A percentile compares a stretch with the other conserved stretches of the same genome.
Evolutionary conservation across 2,797 vertebrate species (phyloP).

Genomic region (Lepus townsendii): DNA sequence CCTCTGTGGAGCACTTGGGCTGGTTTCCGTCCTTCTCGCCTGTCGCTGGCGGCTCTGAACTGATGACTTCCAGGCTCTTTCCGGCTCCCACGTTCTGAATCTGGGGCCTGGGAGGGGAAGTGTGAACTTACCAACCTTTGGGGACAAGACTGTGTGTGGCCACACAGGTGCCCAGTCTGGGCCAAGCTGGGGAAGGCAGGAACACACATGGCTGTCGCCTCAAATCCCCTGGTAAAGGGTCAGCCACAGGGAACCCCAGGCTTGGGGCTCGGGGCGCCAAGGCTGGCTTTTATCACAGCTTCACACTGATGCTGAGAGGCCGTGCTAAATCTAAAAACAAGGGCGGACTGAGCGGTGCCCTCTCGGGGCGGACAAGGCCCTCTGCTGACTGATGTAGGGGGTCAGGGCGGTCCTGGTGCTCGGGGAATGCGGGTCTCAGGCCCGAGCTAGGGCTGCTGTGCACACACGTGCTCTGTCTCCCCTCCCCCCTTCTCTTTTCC

Average conservation of each 20-base stretch:
- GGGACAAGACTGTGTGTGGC: background rate
- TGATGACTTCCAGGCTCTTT: background rate
- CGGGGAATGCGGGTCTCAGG: background rate
- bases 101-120: background rate
- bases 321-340: background rate
- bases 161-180: background rate
- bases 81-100: accelerated
- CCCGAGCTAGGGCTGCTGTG: background rate
- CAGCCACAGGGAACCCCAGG: background rate
- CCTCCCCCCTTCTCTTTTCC: background rate
- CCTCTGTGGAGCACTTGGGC: background rate
- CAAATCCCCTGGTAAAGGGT: constrained; percentile 43
- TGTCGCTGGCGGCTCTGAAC: background rate
- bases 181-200: background rate
- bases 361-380: accelerated
- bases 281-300: constrained; percentile 42
- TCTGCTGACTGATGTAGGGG: background rate
- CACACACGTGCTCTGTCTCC: too few species aligned
- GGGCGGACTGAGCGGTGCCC: background rate
- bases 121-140: background rate
- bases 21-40: background rate
- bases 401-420: background rate
- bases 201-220: background rate
- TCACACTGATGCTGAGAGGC: constrained; percentile 37
- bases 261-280: background rate